phyloP scores from a whole-genome alignment of 2,888 invertebrate species.

The Hybos culiciformis region DNA sequence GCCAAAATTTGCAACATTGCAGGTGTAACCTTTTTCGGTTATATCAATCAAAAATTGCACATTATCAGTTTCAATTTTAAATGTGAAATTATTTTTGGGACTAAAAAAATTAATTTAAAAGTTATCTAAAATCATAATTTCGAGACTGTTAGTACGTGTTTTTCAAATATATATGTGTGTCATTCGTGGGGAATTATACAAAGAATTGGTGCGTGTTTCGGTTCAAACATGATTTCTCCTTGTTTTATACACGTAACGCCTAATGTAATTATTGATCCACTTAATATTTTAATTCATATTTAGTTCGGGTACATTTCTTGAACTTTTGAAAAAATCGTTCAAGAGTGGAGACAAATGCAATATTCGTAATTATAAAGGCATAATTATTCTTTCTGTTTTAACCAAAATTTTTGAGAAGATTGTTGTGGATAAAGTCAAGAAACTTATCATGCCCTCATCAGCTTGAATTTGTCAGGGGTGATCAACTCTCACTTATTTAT shows the following conservation, averaged over 20 bases:
- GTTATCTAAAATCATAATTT: too few relatives aligned
- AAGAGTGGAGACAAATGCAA: slow-evolving; percentile 1
- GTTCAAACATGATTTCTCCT: too few relatives aligned
- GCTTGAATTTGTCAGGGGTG: slow-evolving; percentile 1
- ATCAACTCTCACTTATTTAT: slow-evolving; percentile 1
- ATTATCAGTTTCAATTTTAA: slow-evolving; percentile 22
- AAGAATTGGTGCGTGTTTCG: too few relatives aligned
- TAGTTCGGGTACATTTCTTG: too few relatives aligned
- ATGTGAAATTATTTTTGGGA: slow-evolving; percentile 20
- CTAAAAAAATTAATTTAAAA: too few relatives aligned
- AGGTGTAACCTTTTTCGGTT: slow-evolving; percentile 19
- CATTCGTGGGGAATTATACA: too few relatives aligned
- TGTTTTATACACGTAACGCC: too few relatives aligned
- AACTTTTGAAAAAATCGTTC: too few relatives aligned
- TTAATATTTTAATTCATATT: too few relatives aligned
- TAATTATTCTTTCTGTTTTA: neutral
- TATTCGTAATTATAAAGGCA: neutral
- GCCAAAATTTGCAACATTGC: slow-evolving; percentile 21
- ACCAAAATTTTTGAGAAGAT: slow-evolving; percentile 1
- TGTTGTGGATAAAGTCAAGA: neutral
- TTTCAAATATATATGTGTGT: too few relatives aligned
- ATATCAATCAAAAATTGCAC: slow-evolving; percentile 24
- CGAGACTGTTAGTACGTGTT: too few relatives aligned
- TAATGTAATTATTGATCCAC: too few relatives aligned
- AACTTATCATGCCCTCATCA: neutral